Evolutionary conservation across 2,888 invertebrate species (phyloP).

Genomic region (Chydorus sphaericus): DNA sequence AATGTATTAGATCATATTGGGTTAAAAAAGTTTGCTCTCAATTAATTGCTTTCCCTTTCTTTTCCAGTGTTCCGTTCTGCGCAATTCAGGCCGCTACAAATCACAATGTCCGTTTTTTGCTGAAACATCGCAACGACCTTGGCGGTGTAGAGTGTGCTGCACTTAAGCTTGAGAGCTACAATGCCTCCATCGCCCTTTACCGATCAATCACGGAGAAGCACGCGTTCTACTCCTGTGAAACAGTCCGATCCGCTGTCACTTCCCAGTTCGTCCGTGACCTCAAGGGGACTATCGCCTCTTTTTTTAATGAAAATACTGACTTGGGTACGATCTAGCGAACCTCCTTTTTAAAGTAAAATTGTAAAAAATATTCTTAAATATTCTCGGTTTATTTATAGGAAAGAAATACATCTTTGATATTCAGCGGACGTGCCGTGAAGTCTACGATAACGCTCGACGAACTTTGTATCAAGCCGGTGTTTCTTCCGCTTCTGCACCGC

Average conservation of each 20-base stretch:
- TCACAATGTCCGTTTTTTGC: slow-evolving; percentile 24
- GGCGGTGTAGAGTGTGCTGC: slow-evolving; percentile 44
- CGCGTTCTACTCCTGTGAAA: slow-evolving; percentile 85
- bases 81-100: slow-evolving; percentile 27
- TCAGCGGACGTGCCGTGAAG: slow-evolving; percentile 71
- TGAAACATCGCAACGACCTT: slow-evolving; percentile 24
- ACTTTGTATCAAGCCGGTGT: slow-evolving; percentile 43
- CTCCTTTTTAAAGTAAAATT: too few relatives aligned
- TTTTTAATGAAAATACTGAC: slow-evolving; percentile 77
- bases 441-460: slow-evolving; percentile 71
- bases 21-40: too few relatives aligned
- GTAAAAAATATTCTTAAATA: not conserved
- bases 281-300: slow-evolving; percentile 77
- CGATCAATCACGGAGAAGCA: slow-evolving; percentile 80
- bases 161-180: slow-evolving; percentile 64
- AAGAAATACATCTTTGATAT: slow-evolving; percentile 86
- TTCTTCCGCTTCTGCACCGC: not conserved
- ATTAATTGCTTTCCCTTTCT: too few relatives aligned
- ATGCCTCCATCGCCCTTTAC: slow-evolving; percentile 66
- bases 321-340: slow-evolving; percentile 36
- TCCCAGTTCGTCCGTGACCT: slow-evolving; percentile 77
- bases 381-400: not conserved
- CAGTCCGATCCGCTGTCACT: slow-evolving; percentile 71
- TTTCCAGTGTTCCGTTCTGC: slow-evolving; percentile 27
- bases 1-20: too few relatives aligned